These are phyloP conservation scores for Calcarius lapponicus DNA, from an alignment of 2,797 vertebrate genomes.

Conservation along the genomic window DNA sequence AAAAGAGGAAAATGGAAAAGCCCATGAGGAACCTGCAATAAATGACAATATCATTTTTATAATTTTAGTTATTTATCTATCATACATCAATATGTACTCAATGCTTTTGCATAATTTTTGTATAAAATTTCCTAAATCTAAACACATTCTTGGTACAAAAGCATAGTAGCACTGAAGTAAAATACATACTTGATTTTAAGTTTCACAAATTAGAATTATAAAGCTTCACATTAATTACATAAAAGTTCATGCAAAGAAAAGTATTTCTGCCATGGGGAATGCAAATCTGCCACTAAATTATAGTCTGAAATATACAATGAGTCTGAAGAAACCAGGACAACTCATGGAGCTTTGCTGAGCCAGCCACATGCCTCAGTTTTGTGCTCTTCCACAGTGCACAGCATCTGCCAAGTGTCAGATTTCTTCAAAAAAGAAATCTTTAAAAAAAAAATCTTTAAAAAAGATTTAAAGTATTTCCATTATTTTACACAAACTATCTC, in stretches of 20 bases:
- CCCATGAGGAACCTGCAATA: background rate
- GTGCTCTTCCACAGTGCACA: rapidly evolving
- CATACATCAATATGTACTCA: background rate
- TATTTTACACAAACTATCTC: background rate
- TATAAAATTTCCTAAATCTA: background rate
- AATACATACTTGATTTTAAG: background rate
- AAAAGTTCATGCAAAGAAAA: background rate
- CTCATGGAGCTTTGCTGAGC: background rate
- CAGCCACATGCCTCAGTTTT: background rate
- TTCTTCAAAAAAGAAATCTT: background rate
- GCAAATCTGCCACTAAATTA: background rate
- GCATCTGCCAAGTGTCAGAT: background rate
- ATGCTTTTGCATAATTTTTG: background rate
- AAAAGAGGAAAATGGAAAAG: background rate
- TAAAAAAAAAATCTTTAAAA: background rate
- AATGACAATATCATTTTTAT: background rate
- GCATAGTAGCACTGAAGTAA: background rate
- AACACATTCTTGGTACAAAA: background rate
- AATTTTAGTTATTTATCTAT: background rate
- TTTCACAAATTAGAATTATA: background rate
- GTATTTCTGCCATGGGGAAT: background rate
- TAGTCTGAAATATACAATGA: background rate
- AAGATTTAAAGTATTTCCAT: background rate
- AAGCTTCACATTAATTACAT: background rate
- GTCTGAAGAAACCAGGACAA: background rate